These are phyloP conservation scores for Ascidia mentula DNA, from an alignment of 23 tunicate species.

Conservation along the genomic window DNA sequence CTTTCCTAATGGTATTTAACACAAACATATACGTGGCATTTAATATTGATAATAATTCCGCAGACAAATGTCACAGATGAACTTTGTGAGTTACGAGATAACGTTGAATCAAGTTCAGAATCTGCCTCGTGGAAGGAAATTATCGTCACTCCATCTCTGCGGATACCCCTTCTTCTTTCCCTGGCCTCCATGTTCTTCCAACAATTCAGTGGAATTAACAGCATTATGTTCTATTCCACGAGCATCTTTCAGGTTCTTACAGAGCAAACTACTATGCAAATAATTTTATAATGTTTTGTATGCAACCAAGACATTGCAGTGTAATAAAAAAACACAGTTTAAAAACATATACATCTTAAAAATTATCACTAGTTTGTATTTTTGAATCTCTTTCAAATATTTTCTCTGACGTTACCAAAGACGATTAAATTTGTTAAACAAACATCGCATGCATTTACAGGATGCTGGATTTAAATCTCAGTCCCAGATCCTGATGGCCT, in stretches of 20 bases:
- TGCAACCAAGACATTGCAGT: too few relatives aligned
- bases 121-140: constrained; percentile 62
- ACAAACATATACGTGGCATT: too few relatives aligned
- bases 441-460: constrained; percentile 37
- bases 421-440: too few relatives aligned
- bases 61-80: constrained; percentile 60
- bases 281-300: too few relatives aligned
- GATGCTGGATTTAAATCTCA: constrained; percentile 70
- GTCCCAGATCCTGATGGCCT: constrained; percentile 35
- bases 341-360: too few relatives aligned
- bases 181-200: constrained; percentile 71
- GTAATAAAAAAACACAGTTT: too few relatives aligned
- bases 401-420: too few relatives aligned
- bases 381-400: too few relatives aligned
- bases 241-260: constrained; percentile 81
- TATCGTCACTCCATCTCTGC: constrained; percentile 2
- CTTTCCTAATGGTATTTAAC: too few relatives aligned
- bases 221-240: constrained; percentile 75
- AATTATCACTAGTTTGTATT: too few relatives aligned
- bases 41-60: too few relatives aligned
- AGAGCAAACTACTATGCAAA: too few relatives aligned
- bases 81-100: constrained; percentile 39
- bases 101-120: constrained; percentile 3
- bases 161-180: constrained; percentile 55
- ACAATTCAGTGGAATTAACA: constrained; percentile 72